Base-by-base conservation (phyloP, 1,140 invertebrate species). In the Euborellia annulipes region DNA sequence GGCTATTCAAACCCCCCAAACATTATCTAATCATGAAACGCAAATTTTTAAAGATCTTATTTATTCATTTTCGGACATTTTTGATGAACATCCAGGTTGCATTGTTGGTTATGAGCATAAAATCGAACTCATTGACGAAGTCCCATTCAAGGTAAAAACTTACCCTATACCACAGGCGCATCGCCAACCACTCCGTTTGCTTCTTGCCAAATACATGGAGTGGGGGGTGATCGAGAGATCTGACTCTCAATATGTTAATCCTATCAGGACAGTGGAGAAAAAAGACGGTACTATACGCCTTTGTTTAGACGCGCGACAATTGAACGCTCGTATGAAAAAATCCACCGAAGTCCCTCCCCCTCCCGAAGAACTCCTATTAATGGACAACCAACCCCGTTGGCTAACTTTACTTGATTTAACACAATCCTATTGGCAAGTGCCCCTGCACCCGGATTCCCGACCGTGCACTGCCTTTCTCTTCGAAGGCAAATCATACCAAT, bases 341-440 rank as follows among this genome's bases (percentile, higher is more conserved):
- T 13, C 55, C 56, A 7, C 3, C 8, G 6, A 14, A 38, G 13
- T 17, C 36, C 4, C n/a, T n/a, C n/a, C n/a, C n/a, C n/a, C n/a
- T n/a, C n/a, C n/a, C n/a, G n/a, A n/a, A n/a, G n/a, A n/a, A n/a
- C n/a, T n/a, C n/a, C n/a, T n/a, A n/a, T n/a, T n/a, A n/a, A n/a
- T n/a, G n/a, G n/a, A n/a, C n/a, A n/a, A n/a, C n/a, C n/a, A n/a
- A n/a, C n/a, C n/a, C n/a, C 51, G 53, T 13, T 58, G 37, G 45
- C 53, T 62, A 19, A 55, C 55, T 3, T 50, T 50, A 7, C 48
- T 62, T 1, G 61, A 62, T 48, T 42, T 62, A 30, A 54, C 51
- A 13, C 55, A 53, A 36, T 55, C 54, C 0, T 64, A 64, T 43
- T 62, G 61, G 50, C 61, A 62, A 49, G 55, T 64, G n/a, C 52